These are phyloP conservation scores for Dryobota labecula DNA, from an alignment of 2,888 invertebrate species.

Conservation along the genomic window DNA sequence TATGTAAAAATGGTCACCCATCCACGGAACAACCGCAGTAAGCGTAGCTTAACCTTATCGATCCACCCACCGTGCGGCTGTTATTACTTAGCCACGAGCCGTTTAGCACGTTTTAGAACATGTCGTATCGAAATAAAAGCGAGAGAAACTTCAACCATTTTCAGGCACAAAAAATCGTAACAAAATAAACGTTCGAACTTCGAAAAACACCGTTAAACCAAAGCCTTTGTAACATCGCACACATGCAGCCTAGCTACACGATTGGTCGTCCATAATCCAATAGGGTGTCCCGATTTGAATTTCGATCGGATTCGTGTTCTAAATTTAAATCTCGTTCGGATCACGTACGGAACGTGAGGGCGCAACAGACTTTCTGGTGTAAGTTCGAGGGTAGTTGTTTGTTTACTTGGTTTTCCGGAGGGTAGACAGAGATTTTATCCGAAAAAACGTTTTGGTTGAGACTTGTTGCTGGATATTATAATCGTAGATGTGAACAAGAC, in stretches of 20 bases:
- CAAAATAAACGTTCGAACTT: constrained; percentile 38
- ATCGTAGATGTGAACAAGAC: neutral
- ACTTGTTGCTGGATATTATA: constrained; percentile 39
- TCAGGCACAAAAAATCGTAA: constrained; percentile 20
- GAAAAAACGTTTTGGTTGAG: constrained; percentile 12
- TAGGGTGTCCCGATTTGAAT: constrained; percentile 64
- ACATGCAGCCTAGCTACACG: constrained; percentile 52
- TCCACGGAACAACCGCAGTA: too few relatives aligned
- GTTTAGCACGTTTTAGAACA: too few relatives aligned
- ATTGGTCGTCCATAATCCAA: constrained; percentile 66
- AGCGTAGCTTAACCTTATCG: too few relatives aligned
- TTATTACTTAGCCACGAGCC: too few relatives aligned
- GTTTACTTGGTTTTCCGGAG: constrained; percentile 23
- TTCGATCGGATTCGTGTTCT: constrained; percentile 68
- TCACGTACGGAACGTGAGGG: constrained; percentile 66
- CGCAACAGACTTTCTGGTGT: constrained; percentile 57
- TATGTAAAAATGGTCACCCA: too few relatives aligned
- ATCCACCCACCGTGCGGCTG: too few relatives aligned
- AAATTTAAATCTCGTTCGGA: constrained; percentile 68
- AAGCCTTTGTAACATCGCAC: constrained; percentile 52
- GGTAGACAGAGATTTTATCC: constrained; percentile 17
- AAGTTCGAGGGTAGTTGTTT: constrained; percentile 58
- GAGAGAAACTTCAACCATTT: neutral
- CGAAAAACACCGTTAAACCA: constrained; percentile 59
- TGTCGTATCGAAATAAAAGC: neutral